These are phyloP conservation scores for Temnothorax curvispinosus DNA, from an alignment of 1,140 invertebrate species.

Conservation along the genomic window DNA sequence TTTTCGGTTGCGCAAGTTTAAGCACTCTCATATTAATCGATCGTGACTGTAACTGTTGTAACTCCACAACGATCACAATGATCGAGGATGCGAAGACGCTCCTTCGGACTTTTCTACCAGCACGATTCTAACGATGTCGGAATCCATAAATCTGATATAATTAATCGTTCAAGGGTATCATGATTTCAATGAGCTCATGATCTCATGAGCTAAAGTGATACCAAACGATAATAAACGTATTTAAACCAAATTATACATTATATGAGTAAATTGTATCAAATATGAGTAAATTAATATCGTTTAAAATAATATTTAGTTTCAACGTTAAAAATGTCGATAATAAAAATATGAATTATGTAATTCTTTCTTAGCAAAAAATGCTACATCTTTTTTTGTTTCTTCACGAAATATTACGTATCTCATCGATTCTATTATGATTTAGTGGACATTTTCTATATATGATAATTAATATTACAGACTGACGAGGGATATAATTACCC, in stretches of 20 bases:
- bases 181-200: not conserved
- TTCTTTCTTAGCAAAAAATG: too few relatives aligned
- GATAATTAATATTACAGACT: slow-evolving; percentile 72
- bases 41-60: slow-evolving; percentile 49
- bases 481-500: slow-evolving; percentile 83
- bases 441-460: not conserved
- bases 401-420: not conserved
- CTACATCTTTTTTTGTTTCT: not conserved
- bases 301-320: not conserved
- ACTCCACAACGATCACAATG: slow-evolving; percentile 29
- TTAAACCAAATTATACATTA: not conserved
- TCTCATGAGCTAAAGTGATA: not conserved
- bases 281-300: not conserved
- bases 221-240: not conserved
- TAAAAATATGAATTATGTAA: not conserved
- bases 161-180: slow-evolving; percentile 49
- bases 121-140: slow-evolving; percentile 31
- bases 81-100: slow-evolving; percentile 39
- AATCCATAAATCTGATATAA: slow-evolving; percentile 46
- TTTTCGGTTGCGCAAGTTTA: slow-evolving; percentile 53
- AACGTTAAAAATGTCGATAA: not conserved
- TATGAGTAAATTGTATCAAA: not conserved
- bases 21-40: slow-evolving; percentile 53
- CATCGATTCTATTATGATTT: not conserved
- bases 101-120: not conserved